Percentiles rank a stretch among this genome's conserved stretches.
phyloP scores from a whole-genome alignment of 1,140 invertebrate species.

The Panagrolaimus sp. region DNA sequence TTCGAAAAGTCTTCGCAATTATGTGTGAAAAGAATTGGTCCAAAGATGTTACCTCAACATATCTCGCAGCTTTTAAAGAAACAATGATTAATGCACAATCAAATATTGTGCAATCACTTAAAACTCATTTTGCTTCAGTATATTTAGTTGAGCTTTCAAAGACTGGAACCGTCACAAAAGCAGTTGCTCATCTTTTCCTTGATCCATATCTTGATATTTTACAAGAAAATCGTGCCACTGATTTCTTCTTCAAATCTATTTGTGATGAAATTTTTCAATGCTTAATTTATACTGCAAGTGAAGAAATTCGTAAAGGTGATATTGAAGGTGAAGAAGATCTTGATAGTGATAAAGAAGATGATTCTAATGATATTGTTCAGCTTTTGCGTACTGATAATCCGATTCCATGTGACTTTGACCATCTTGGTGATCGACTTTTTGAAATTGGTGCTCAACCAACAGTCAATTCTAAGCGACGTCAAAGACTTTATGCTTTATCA shows the following conservation, averaged over 20 bases:
- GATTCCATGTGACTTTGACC: constrained; percentile 53
- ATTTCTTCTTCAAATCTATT: constrained; percentile 53
- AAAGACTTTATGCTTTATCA: constrained; percentile 51
- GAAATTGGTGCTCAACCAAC: constrained; percentile 42
- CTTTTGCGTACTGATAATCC: constrained; percentile 16
- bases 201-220: constrained; percentile 17
- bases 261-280: constrained; percentile 55
- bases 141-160: constrained; percentile 61
- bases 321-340: constrained; percentile 34
- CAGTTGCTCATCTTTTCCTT: constrained; percentile 1
- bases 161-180: constrained; percentile 38
- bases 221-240: constrained; percentile 37
- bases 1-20: constrained; percentile 58
- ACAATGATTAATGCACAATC: constrained; percentile 40
- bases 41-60: constrained; percentile 27
- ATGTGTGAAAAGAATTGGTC: constrained; percentile 60
- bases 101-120: constrained; percentile 45
- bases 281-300: constrained; percentile 46
- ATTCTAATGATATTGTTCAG: constrained; percentile 19
- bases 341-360: constrained; percentile 37
- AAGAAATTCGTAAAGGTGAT: constrained; percentile 32
- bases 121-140: constrained; percentile 62
- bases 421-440: constrained; percentile 51
- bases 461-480: constrained; percentile 44
- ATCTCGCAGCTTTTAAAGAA: constrained; percentile 37